Conservation (phyloP, 2,113 vertebrate species). For the Polypterus bichir region DNA sequence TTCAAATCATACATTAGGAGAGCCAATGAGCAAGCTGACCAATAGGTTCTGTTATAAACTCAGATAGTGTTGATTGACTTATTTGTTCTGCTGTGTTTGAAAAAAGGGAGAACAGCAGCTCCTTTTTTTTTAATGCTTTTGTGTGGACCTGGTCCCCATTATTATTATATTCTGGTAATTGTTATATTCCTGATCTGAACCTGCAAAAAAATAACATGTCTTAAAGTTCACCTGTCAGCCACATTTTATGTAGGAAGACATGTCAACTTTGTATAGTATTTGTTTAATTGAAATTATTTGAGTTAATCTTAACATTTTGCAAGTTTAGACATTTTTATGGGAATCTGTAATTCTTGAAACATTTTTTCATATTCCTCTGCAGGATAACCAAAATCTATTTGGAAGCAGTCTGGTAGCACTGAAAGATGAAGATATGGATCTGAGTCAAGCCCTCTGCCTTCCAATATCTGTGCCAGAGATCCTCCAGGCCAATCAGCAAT, state of each 20-base stretch:
- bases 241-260: neutral
- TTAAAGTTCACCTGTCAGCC: no score
- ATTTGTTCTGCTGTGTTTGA: no score
- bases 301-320: neutral
- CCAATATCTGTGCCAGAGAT: conserved; percentile 91
- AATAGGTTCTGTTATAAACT: no score
- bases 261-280: neutral
- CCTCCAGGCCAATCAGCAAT: conserved; percentile 91
- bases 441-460: conserved; percentile 90
- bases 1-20: no score
- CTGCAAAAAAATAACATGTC: no score
- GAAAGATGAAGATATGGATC: conserved; percentile 87
- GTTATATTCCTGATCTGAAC: no score
- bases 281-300: neutral
- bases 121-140: no score
- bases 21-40: no score
- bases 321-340: conserved; percentile 7
- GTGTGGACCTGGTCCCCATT: no score
- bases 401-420: conserved; percentile 87
- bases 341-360: neutral
- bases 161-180: no score
- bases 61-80: no score
- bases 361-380: conserved; percentile 6
- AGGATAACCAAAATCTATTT: conserved; percentile 95
- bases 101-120: no score